Conservation (phyloP, 2,113 vertebrate species). For the Psittacara wagleri region DNA sequence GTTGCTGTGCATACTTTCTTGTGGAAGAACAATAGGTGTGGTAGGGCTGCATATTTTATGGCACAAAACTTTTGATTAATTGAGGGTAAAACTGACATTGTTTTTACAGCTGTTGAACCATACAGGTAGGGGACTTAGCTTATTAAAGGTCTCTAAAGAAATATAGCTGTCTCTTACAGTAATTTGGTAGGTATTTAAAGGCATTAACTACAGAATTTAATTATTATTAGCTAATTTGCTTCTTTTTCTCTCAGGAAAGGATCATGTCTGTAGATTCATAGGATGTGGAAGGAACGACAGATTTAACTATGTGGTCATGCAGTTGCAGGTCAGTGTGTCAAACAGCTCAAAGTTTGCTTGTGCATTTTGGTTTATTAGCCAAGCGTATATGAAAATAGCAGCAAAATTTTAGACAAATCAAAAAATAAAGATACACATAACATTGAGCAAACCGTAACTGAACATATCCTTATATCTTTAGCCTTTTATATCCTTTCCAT, state of each 20-base stretch:
- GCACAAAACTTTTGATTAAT: neutral
- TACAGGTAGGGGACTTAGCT: neutral
- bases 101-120: neutral
- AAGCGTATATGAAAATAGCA: neutral
- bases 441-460: neutral
- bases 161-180: neutral
- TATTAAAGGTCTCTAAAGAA: neutral
- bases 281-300: slow-evolving; percentile 96
- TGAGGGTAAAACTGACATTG: neutral
- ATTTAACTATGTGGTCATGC: slow-evolving; percentile 99
- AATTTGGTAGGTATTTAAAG: neutral
- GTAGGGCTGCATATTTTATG: neutral
- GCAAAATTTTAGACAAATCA: neutral
- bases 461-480: neutral
- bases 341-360: neutral
- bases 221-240: neutral
- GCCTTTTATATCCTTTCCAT: neutral
- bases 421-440: neutral
- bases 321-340: slow-evolving; percentile 87
- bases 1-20: neutral
- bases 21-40: neutral
- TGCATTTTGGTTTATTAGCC: neutral
- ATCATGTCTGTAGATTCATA: slow-evolving; percentile 96
- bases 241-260: slow-evolving; percentile 83
- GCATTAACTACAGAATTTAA: neutral